These are phyloP conservation scores for Ahaetulla prasina DNA, from an alignment of 2,113 vertebrate species.

Conservation along the genomic window DNA sequence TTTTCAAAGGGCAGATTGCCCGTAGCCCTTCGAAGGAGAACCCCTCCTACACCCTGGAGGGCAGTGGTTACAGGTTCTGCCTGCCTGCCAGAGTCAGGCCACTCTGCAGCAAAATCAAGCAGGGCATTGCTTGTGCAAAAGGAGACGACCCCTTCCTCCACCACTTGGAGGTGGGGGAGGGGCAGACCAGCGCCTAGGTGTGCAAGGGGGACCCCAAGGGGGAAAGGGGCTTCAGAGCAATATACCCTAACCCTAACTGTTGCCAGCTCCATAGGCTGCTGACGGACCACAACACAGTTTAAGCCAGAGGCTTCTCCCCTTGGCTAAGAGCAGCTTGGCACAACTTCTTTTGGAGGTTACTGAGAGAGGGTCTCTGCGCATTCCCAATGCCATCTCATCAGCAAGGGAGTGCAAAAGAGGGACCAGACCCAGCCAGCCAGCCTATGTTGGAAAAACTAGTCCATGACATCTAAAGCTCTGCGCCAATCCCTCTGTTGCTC, in stretches of 20 bases:
- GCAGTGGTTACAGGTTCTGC: not conserved
- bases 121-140: not conserved
- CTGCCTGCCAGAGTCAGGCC: not conserved
- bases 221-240: not conserved
- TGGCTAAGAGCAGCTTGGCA: not conserved
- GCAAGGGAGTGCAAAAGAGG: not conserved
- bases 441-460: not conserved
- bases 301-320: not conserved
- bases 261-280: too few relatives aligned
- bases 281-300: too few relatives aligned
- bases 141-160: too few relatives aligned
- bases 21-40: not conserved
- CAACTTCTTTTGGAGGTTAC: not conserved
- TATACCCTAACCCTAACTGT: too few relatives aligned
- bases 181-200: not conserved
- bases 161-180: too few relatives aligned
- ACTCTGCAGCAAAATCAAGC: too few relatives aligned
- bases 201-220: not conserved
- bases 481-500: not conserved
- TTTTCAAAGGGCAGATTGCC: not conserved
- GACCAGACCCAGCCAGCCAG: not conserved
- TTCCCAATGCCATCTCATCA: not conserved
- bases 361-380: not conserved
- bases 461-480: not conserved
- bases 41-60: not conserved